These are phyloP conservation scores for Alethe diademata DNA, from an alignment of 2,113 vertebrate species.

Conservation along the genomic window DNA sequence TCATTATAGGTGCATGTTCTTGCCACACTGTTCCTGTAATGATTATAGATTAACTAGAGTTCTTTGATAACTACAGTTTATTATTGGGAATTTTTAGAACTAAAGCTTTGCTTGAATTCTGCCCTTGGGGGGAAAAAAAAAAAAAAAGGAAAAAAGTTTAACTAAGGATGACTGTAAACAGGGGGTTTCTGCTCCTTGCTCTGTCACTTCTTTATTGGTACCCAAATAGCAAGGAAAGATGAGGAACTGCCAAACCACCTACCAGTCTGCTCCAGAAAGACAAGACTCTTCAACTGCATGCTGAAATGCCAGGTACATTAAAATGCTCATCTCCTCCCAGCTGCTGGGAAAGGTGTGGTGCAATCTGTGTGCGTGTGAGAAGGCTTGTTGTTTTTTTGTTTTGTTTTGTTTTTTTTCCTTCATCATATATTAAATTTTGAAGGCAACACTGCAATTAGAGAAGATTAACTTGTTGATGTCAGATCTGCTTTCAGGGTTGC, in stretches of 20 bases:
- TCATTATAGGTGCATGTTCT: background rate
- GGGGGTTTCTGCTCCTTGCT: background rate
- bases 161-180: background rate
- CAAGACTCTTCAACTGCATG: background rate
- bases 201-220: background rate
- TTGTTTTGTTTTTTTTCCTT: background rate
- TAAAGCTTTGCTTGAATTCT: background rate
- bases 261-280: background rate
- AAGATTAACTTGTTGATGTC: constrained; percentile 26
- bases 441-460: constrained; percentile 31
- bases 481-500: background rate
- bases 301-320: background rate
- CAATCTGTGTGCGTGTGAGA: background rate
- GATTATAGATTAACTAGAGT: constrained; percentile 37
- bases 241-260: background rate
- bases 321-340: background rate
- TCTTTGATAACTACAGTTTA: background rate
- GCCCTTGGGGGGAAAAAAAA: background rate
- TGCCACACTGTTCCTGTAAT: background rate
- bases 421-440: constrained; percentile 1
- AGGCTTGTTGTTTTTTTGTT: background rate
- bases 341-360: constrained; percentile 43
- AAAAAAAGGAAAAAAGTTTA: background rate
- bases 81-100: background rate
- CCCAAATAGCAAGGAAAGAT: background rate